Percentiles rank a stretch among this genome's conserved stretches.
Conservation (phyloP, 2,888 invertebrate species). For the Diloba caeruleocephala region DNA sequence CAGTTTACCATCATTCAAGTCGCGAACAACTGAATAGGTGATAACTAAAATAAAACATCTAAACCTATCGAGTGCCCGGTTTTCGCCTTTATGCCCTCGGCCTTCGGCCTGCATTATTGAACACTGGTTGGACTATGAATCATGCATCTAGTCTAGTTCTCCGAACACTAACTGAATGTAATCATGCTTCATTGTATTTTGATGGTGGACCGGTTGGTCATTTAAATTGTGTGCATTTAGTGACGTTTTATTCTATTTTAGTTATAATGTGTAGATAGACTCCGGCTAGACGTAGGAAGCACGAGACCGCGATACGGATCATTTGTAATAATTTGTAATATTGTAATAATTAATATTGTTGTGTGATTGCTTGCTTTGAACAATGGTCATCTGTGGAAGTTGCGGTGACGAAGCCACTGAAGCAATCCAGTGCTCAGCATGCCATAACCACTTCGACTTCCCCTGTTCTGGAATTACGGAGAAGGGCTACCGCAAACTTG, state of each 20-base stretch:
- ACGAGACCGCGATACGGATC: too few species aligned
- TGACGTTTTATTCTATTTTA: too few species aligned
- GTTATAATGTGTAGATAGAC: too few species aligned
- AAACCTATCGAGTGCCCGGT: constrained; percentile 44
- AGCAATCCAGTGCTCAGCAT: not conserved
- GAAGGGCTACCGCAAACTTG: not conserved
- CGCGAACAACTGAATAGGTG: constrained; percentile 55
- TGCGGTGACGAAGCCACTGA: not conserved
- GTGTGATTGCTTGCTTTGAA: too few species aligned
- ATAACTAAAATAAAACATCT: constrained; percentile 57
- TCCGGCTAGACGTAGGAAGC: too few species aligned
- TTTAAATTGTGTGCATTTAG: constrained; percentile 44
- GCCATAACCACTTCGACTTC: not conserved
- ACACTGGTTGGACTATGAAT: constrained; percentile 53
- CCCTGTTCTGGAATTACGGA: not conserved
- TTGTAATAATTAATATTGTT: too few species aligned
- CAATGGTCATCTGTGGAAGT: not conserved
- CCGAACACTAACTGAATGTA: constrained; percentile 54
- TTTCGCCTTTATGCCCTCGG: constrained; percentile 46
- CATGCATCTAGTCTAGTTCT: constrained; percentile 52
- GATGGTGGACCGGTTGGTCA: constrained; percentile 40
- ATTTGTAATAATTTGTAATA: too few species aligned
- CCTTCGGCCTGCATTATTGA: constrained; percentile 56
- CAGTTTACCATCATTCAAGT: constrained; percentile 48
- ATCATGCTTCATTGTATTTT: constrained; percentile 54